Percentiles rank a stretch among this genome's conserved stretches.
Conservation (phyloP, 2,797 vertebrate genomes). For the Geotrypetes seraphini region DNA sequence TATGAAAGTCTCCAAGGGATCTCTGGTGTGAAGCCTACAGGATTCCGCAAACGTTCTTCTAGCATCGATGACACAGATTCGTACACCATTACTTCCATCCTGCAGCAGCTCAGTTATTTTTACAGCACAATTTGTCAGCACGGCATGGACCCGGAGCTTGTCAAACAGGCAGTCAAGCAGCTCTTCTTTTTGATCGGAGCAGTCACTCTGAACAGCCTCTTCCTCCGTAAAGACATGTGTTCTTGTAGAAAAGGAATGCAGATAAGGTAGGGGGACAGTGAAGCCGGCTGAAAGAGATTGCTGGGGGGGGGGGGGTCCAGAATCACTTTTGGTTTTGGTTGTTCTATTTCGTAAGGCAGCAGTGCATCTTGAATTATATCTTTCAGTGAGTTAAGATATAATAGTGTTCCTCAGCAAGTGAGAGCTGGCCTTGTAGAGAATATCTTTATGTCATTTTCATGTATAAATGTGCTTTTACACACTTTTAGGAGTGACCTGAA, state of each 20-base stretch:
- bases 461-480: no score
- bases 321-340: background rate
- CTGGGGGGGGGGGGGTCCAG: no score
- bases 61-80: constrained; percentile 72
- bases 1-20: constrained; percentile 93
- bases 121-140: constrained; percentile 80
- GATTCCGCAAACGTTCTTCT: constrained; percentile 86
- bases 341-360: no score
- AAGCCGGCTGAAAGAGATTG: background rate
- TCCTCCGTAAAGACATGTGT: constrained; percentile 95
- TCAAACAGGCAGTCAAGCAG: constrained; percentile 77
- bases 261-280: constrained; percentile 68
- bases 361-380: background rate
- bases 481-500: no score
- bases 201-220: constrained; percentile 80
- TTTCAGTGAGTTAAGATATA: background rate
- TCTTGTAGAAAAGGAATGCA: constrained; percentile 98
- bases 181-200: constrained; percentile 82
- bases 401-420: no score
- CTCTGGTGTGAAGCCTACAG: constrained; percentile 89
- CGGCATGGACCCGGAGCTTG: constrained; percentile 74
- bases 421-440: no score
- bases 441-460: no score
- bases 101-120: constrained; percentile 78
- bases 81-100: constrained; percentile 77